Percentiles rank a stretch among this genome's conserved stretches.
Conservation (phyloP, 2,113 vertebrate species). For the Noctilio leporinus region DNA sequence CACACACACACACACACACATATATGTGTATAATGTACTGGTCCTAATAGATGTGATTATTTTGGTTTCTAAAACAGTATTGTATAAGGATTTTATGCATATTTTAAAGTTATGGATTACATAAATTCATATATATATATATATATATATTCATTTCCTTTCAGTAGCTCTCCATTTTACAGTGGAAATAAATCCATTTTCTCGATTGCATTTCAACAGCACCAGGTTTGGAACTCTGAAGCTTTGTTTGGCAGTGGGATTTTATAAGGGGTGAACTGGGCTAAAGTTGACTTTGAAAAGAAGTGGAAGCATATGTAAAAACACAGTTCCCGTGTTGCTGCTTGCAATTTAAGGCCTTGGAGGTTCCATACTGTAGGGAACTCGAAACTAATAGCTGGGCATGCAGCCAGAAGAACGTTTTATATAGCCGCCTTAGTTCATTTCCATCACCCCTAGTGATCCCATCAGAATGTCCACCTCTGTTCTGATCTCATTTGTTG, state of each 20-base stretch:
- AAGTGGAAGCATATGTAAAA: background rate
- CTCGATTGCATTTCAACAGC: background rate
- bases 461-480: background rate
- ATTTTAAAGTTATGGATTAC: background rate
- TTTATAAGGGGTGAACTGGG: conserved; percentile 17
- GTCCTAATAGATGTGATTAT: background rate
- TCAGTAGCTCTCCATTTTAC: background rate
- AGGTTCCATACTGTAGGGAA: background rate
- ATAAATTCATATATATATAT: background rate
- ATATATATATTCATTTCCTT: background rate
- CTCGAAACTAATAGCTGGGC: background rate
- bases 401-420: conserved; percentile 4
- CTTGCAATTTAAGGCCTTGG: background rate
- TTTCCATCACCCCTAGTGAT: background rate
- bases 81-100: background rate
- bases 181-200: background rate
- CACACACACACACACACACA: background rate
- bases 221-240: background rate
- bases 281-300: conserved; percentile 7
- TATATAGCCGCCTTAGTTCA: background rate
- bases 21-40: background rate
- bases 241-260: background rate
- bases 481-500: conserved; percentile 7
- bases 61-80: background rate
- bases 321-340: background rate